Conservation (phyloP, 2,888 invertebrate species). For the Antheraea assamensis region DNA sequence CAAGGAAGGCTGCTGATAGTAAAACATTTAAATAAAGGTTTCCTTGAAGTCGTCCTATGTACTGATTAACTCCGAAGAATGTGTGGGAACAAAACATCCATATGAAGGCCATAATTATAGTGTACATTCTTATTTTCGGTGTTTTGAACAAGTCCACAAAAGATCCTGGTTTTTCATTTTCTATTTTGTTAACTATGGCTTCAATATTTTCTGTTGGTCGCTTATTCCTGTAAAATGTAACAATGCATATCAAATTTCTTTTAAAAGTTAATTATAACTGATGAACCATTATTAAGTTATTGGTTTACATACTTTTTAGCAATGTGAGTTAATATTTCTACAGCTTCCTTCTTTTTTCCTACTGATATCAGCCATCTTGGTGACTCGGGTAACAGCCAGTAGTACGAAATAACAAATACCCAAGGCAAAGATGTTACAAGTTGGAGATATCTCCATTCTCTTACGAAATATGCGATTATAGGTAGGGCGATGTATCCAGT, state of each 20-base stretch:
- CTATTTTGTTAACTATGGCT: constrained; percentile 58
- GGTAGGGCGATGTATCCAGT: constrained; percentile 80
- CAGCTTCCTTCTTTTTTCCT: constrained; percentile 84
- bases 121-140: constrained; percentile 85
- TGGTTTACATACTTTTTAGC: constrained; percentile 72
- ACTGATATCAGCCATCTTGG: constrained; percentile 89
- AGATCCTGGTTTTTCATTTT: constrained; percentile 50
- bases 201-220: constrained; percentile 59
- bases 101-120: constrained; percentile 85
- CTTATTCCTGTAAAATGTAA: constrained; percentile 62
- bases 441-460: constrained; percentile 84
- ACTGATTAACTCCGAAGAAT: constrained; percentile 92
- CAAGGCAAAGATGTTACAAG: constrained; percentile 79
- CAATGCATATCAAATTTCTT: not conserved
- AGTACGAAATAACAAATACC: constrained; percentile 81
- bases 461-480: constrained; percentile 81
- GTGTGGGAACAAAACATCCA: constrained; percentile 92
- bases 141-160: constrained; percentile 85
- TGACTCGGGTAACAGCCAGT: constrained; percentile 89
- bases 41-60: constrained; percentile 89
- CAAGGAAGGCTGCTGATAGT: constrained; percentile 80
- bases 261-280: not conserved
- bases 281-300: not conserved
- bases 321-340: constrained; percentile 83
- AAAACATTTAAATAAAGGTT: constrained; percentile 91